Conservation (phyloP, 2,888 invertebrate genomes). For the Icerya purchasi region DNA sequence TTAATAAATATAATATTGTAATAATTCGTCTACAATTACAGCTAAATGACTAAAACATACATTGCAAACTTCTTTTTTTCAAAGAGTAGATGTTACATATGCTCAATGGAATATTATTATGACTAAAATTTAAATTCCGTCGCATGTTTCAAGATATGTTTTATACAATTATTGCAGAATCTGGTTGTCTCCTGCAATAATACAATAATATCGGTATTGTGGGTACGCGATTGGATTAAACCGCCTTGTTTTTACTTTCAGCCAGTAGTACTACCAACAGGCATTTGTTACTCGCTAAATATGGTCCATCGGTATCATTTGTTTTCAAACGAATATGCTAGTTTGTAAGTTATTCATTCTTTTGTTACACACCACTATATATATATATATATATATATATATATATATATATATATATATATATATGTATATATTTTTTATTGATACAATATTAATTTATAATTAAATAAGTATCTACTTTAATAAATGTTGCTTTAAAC, state of each 20-base stretch:
- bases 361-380: not conserved
- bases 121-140: too few relatives aligned
- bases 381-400: not conserved
- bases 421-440: not conserved
- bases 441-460: too few relatives aligned
- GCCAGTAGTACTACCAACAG: constrained; percentile 12
- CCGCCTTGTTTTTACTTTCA: constrained; percentile 13
- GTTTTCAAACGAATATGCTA: constrained; percentile 5
- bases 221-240: constrained; percentile 12
- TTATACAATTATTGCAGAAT: not conserved
- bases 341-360: constrained; percentile 7
- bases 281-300: constrained; percentile 16
- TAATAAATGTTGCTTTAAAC: too few relatives aligned
- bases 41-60: too few relatives aligned
- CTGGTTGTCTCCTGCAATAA: constrained; percentile 4
- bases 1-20: too few relatives aligned
- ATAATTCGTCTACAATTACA: too few relatives aligned
- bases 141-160: constrained; percentile 3
- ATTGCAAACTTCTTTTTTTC: too few relatives aligned
- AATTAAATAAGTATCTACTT: too few relatives aligned
- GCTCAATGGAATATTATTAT: too few relatives aligned
- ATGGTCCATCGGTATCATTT: constrained; percentile 13
- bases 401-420: not conserved
- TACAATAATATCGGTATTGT: constrained; percentile 10
- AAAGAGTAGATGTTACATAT: too few relatives aligned